These are phyloP conservation scores for Eupithecia centaureata DNA, from an alignment of 2,888 invertebrate species.

Conservation along the genomic window DNA sequence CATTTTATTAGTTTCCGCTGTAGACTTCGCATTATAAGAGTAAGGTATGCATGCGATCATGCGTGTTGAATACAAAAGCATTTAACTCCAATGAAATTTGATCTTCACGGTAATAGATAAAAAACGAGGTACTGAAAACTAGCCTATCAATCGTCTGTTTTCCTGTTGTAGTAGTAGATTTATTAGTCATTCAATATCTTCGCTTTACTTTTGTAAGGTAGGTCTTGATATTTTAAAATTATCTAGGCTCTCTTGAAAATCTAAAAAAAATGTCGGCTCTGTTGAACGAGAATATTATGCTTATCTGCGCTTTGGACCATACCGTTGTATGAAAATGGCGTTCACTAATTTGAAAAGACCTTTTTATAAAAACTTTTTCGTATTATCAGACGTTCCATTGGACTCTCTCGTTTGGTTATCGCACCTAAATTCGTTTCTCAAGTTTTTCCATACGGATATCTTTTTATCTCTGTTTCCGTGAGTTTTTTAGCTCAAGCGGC, in stretches of 20 bases:
- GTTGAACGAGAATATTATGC: too few species aligned
- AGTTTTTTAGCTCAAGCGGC: not conserved
- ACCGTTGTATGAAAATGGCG: constrained; percentile 5
- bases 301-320: too few species aligned
- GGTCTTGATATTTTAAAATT: too few species aligned
- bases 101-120: too few species aligned
- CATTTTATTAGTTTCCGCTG: constrained; percentile 37
- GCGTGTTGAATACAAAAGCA: not conserved
- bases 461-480: not conserved
- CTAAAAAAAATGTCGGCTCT: too few species aligned
- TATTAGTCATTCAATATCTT: too few species aligned
- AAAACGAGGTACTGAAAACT: too few species aligned
- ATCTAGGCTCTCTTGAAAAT: too few species aligned
- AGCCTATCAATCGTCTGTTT: too few species aligned
- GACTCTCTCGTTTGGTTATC: constrained; percentile 18
- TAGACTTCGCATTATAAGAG: constrained; percentile 35
- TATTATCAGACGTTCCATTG: constrained; percentile 17
- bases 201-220: too few species aligned
- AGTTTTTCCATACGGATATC: constrained; percentile 7
- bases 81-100: not conserved
- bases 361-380: constrained; percentile 26
- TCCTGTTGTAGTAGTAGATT: too few species aligned
- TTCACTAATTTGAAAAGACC: constrained; percentile 3
- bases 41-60: not conserved
- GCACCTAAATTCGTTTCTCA: not conserved